These are phyloP conservation scores for Hemiprocne comata DNA, from an alignment of 2,113 vertebrate species.

Conservation along the genomic window DNA sequence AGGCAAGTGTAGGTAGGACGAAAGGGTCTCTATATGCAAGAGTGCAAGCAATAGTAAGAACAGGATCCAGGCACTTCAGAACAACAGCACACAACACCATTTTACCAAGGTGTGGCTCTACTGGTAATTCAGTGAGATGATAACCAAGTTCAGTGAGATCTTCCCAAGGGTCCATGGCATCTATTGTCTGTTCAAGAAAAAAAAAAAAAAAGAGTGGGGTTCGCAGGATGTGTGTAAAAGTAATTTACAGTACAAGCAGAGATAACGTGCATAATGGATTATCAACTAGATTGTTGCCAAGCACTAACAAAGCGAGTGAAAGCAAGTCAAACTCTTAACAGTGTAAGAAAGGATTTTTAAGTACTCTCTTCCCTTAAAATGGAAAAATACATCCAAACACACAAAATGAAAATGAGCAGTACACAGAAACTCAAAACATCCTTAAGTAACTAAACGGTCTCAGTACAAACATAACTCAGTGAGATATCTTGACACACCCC, in stretches of 20 bases:
- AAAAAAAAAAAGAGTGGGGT: too few relatives aligned
- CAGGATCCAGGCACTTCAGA: conserved; percentile 94
- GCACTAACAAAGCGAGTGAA: not conserved
- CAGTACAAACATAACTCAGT: not conserved
- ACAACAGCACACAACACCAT: conserved; percentile 93
- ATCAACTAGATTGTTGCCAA: not conserved
- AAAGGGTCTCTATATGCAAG: conserved; percentile 94
- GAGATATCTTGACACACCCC: not conserved
- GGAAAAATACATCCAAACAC: not conserved
- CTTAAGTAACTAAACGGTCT: not conserved
- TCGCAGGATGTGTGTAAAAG: not conserved
- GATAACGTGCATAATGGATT: not conserved
- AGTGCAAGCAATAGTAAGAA: conserved; percentile 93
- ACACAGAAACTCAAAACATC: not conserved
- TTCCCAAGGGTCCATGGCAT: conserved; percentile 93
- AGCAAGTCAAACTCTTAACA: not conserved
- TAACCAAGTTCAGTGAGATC: conserved; percentile 93
- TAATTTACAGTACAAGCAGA: not conserved
- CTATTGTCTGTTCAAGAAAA: conserved; percentile 81
- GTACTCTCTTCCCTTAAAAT: not conserved
- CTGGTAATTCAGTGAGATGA: conserved; percentile 90
- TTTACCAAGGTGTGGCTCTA: conserved; percentile 96
- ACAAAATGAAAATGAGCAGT: not conserved
- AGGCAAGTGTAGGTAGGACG: conserved; percentile 84
- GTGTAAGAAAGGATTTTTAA: accelerated